These are phyloP conservation scores for Nibea albiflora DNA, from an alignment of 2,113 vertebrate species.

Conservation along the genomic window DNA sequence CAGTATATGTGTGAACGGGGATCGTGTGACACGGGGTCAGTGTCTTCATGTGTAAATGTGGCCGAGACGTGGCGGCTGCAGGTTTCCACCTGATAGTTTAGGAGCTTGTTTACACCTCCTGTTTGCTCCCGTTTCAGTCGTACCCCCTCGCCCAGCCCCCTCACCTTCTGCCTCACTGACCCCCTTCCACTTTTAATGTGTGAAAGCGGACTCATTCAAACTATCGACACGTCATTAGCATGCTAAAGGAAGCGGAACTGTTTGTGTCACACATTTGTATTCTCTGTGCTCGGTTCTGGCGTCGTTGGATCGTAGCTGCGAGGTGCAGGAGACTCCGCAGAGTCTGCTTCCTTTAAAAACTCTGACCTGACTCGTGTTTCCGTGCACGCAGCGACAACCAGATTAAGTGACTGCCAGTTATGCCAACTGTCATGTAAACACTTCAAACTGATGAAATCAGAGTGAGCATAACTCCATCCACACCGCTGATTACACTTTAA, in stretches of 20 bases:
- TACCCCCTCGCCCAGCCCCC: neutral
- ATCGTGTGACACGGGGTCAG: neutral
- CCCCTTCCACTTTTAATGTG: neutral
- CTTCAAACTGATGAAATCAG: neutral
- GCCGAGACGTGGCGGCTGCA: constrained; percentile 17
- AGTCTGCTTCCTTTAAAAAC: constrained; percentile 25
- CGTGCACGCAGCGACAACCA: neutral
- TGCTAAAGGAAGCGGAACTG: constrained; percentile 5
- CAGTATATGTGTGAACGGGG: neutral
- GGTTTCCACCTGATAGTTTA: constrained; percentile 13
- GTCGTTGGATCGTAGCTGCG: neutral
- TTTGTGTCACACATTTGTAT: constrained; percentile 1
- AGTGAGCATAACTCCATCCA: neutral
- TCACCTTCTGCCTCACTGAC: neutral
- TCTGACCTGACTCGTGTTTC: neutral
- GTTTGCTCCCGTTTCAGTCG: neutral
- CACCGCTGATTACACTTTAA: no score
- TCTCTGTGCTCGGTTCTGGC: neutral
- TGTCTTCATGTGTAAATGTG: constrained; percentile 17
- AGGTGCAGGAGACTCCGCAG: neutral
- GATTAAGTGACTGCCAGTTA: neutral
- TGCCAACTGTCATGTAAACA: neutral
- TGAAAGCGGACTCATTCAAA: constrained; percentile 15
- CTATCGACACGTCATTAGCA: constrained; percentile 25
- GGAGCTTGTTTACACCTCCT: constrained; percentile 5